Percentiles rank a stretch among this genome's conserved stretches.
These are phyloP conservation scores for Zaprionus lineosus DNA, from an alignment of 2,888 invertebrate genomes.

Conservation along the genomic window DNA sequence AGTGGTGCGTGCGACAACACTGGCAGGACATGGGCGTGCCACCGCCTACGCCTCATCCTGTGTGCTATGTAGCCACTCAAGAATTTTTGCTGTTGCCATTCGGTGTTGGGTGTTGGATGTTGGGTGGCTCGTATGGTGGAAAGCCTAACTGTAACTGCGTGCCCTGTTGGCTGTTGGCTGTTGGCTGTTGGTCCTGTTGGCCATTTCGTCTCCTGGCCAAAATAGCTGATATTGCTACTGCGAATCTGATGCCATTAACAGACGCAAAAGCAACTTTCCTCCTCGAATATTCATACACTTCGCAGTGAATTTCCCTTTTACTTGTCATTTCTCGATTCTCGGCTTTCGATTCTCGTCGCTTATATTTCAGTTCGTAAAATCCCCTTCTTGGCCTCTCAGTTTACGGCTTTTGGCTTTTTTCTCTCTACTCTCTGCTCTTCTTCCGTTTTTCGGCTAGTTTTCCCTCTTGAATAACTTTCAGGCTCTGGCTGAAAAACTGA, in stretches of 20 bases:
- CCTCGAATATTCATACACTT: slow-evolving; percentile 71
- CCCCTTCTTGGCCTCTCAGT: too few species aligned
- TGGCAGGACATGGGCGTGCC: slow-evolving; percentile 22
- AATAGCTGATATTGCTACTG: slow-evolving; percentile 59
- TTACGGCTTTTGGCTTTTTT: too few species aligned
- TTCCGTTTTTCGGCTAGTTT: too few species aligned
- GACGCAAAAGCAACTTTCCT: slow-evolving; percentile 65
- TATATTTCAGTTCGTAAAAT: neutral
- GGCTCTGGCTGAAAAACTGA: too few species aligned
- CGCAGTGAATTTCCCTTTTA: slow-evolving; percentile 31
- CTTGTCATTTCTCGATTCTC: neutral
- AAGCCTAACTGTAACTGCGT: too few species aligned
- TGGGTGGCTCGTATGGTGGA: too few species aligned
- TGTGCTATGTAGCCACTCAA: slow-evolving; percentile 38
- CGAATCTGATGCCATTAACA: slow-evolving; percentile 58
- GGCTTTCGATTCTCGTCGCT: neutral
- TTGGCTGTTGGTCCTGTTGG: neutral
- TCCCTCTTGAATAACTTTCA: too few species aligned
- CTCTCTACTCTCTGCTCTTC: too few species aligned
- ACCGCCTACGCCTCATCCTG: slow-evolving; percentile 1
- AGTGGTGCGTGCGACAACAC: slow-evolving; percentile 70
- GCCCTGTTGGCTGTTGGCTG: slow-evolving; percentile 3
- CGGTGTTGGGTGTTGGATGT: neutral
- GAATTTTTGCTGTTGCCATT: slow-evolving; percentile 35
- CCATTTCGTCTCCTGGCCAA: slow-evolving; percentile 8